Evolutionary conservation across 2,113 vertebrate species (phyloP).

Genomic region (Dipodomys stephensi): DNA sequence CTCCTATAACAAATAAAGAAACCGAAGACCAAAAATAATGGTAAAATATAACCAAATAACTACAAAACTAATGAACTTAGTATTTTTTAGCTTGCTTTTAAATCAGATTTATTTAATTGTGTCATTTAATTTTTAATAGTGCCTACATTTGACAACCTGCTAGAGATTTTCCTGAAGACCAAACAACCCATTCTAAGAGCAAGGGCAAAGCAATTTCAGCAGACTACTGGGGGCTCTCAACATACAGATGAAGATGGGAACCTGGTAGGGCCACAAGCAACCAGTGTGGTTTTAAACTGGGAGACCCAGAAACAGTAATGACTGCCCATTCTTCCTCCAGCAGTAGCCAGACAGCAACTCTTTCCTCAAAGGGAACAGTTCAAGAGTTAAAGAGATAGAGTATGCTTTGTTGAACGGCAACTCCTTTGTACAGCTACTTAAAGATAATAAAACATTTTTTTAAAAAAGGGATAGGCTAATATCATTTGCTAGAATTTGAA

Average conservation of each 20-base stretch:
- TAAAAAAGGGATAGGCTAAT: neutral
- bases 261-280: neutral
- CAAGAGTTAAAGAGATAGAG: neutral
- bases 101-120: neutral
- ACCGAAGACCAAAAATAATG: neutral
- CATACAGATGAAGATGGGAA: neutral
- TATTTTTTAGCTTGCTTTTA: conserved; percentile 19
- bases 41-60: neutral
- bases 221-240: neutral
- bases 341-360: neutral
- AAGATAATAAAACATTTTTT: too few relatives aligned
- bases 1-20: neutral
- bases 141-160: neutral
- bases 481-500: neutral
- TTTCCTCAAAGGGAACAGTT: neutral
- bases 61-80: neutral
- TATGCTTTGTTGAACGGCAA: too few relatives aligned
- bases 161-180: conserved; percentile 4
- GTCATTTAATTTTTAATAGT: conserved; percentile 30
- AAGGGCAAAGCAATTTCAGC: neutral
- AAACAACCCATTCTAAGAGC: neutral
- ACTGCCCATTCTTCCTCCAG: neutral
- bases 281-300: neutral
- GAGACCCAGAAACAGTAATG: neutral
- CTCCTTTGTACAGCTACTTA: too few relatives aligned